Percentiles rank a stretch among this genome's conserved stretches.
phyloP scores from a whole-genome alignment of 64 coral and sea anemone genomes.

The Dendronephthya gigantea region DNA sequence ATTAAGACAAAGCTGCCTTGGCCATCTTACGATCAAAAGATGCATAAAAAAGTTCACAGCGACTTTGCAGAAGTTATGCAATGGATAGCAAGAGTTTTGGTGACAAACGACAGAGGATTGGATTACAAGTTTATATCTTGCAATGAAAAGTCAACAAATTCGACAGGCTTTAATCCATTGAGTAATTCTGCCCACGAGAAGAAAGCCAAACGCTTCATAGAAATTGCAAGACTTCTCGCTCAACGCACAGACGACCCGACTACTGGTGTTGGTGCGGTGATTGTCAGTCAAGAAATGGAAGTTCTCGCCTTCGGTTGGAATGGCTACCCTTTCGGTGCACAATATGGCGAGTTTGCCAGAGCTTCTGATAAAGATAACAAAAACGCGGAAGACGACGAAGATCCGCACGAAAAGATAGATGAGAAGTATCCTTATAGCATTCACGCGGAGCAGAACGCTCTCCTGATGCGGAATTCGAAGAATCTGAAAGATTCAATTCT shows the following conservation, averaged over 20 bases:
- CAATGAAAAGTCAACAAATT: background rate
- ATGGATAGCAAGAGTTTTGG: background rate
- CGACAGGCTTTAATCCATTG: background rate
- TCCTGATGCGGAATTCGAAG: too few species aligned
- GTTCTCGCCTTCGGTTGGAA: background rate
- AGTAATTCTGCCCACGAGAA: background rate
- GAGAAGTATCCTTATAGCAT: too few species aligned
- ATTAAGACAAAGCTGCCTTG: conserved; percentile 9
- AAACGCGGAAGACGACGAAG: too few species aligned
- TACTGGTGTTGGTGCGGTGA: conserved; percentile 24
- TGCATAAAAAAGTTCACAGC: background rate
- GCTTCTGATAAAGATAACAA: background rate
- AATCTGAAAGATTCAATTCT: too few species aligned
- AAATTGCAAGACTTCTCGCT: conserved; percentile 32
- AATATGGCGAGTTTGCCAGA: background rate
- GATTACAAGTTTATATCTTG: background rate
- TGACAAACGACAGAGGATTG: background rate
- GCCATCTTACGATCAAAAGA: conserved; percentile 15
- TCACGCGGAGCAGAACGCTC: too few species aligned
- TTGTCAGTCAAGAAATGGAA: background rate
- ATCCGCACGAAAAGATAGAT: too few species aligned
- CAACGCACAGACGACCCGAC: conserved; percentile 45
- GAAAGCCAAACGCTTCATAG: conserved; percentile 2
- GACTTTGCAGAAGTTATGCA: background rate
- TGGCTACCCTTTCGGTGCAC: background rate